Percentiles rank a stretch among this genome's conserved stretches.
phyloP scores from a whole-genome alignment of 2,797 vertebrate genomes.

The Pseudochirops cupreus region DNA sequence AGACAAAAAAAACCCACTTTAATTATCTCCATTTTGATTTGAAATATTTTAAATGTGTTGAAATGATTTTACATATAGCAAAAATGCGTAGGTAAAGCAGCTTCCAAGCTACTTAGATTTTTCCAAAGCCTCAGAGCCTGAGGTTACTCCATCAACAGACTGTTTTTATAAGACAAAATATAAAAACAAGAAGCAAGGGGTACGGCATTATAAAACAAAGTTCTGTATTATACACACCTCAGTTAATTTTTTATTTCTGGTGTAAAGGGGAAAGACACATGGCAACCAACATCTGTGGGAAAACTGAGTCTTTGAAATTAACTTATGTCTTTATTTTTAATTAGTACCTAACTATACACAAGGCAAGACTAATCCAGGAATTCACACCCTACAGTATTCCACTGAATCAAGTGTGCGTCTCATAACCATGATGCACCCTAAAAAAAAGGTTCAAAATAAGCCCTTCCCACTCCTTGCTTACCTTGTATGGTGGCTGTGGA shows the following conservation, averaged over 20 bases:
- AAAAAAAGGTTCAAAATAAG: neutral
- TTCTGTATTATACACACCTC: slow-evolving; percentile 16
- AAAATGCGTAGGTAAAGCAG: slow-evolving; percentile 42
- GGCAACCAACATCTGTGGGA: slow-evolving; percentile 29
- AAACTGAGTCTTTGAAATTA: slow-evolving; percentile 51
- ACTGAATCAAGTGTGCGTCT: neutral
- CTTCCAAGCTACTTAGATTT: slow-evolving; percentile 15
- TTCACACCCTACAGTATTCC: neutral
- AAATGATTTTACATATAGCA: slow-evolving; percentile 22
- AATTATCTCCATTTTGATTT: slow-evolving; percentile 40
- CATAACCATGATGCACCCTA: neutral
- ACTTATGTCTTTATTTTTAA: slow-evolving; percentile 19
- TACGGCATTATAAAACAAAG: slow-evolving; percentile 31
- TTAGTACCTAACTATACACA: neutral
- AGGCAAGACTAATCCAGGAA: neutral
- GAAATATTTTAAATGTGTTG: slow-evolving; percentile 50
- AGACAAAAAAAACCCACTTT: neutral
- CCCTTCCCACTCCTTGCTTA: slow-evolving; percentile 74
- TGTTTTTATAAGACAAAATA: slow-evolving; percentile 40
- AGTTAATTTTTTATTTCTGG: slow-evolving; percentile 42
- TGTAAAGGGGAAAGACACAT: neutral
- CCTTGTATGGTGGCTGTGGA: slow-evolving; percentile 98
- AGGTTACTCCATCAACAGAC: neutral
- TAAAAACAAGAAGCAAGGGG: neutral
- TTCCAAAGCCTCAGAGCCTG: neutral